Base-by-base conservation (phyloP, 2,113 vertebrate species). In the Gobiocypris rarus region DNA sequence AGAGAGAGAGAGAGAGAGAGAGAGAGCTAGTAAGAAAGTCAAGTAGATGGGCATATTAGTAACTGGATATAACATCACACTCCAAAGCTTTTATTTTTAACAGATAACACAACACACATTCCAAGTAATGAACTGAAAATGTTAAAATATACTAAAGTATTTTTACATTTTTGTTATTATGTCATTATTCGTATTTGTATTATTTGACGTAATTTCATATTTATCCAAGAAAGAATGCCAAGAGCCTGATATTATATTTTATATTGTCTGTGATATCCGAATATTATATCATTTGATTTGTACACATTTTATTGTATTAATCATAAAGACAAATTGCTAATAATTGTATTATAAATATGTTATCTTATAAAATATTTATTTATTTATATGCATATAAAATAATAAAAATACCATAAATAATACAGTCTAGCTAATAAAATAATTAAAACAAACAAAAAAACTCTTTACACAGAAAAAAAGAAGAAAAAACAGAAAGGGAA, bases 401-500 rank as follows among this genome's bases (percentile, higher is more conserved):
- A 14, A 38, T 2, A 67, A 6, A 38, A 38, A 38, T 38, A 38
- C 5, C 38, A 38, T 38, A 69, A 14, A 24, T 4, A 67, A 67
- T 22, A 69, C 5, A 38, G 31, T 69, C 31, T 34, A 69, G 34
- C 34, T 17, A 69, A 69, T 34, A 69, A 69, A 22, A 9, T 67
- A 38, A 17, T 11, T 38, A 9, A 19, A 74, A 54, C 61, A 3
- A 70, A n/a, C n/a, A n/a, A n/a, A n/a, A 24, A 13, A 24, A 73
- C 2, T 4, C 5, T 0, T 43, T 45, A 61, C 13, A 63, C 24
- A 61, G 8, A 31, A 19, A 69, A 77, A 71, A 83, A 17, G 31
- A 31, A 83, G 54, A 52, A 71, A 54, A 58, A 10, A 58, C 75
- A 70, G 3, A 77, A 54, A 56, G 4, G 19, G 52, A 54, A 75